Evolutionary conservation across 2,888 invertebrate genomes (phyloP), one percentile per base, ranked within the genome.

Genomic region (Allacma fusca): DNA sequence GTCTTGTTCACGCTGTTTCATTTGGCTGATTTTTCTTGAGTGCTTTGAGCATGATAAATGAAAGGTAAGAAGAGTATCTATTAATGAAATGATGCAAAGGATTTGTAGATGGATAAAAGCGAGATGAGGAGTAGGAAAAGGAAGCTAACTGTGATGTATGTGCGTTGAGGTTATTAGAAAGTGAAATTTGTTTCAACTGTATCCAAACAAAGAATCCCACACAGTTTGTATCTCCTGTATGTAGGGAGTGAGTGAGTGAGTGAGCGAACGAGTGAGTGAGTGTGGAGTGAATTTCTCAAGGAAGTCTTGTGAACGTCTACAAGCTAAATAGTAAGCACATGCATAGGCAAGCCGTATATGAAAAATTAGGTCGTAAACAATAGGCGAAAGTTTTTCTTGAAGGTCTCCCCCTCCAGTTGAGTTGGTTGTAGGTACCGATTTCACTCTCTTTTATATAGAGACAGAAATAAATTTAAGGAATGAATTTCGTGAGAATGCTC

Each of bases 351-450:
- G 28, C 70, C 70, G 70, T 70, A 70, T 34, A 70, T 62, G 70
- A 71, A 29, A 72, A 77, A 77, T 70, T 71, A 71, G 77, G 77
- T 77, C 77, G 71, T 77, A 65, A 77, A 77, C 71, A 77, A 77
- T 77, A 77, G 64, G 77, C 77, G 77, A 77, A 77, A 77, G 77
- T 77, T 77, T 70, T 59, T 62, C 77, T 71, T 44, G 43, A 70
- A 70, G 70, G 70, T 70, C 70, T 70, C 70, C 26, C 70, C 70
- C 67, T 75, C 44, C 75, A 67, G 75, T 68, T 57, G 70, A 44
- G 24, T 69, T 69, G 12, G 23, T 68, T 67, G 67, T 50, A 50
- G 70, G 70, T 70, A 70, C 70, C 70, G 70, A 70, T 70, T 70
- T 70, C 70, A 50, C 70, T 70, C 70, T 50, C 70, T 70, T 62